phyloP scores from a whole-genome alignment of 1,140 invertebrate genomes.

The Fopius arisanus region DNA sequence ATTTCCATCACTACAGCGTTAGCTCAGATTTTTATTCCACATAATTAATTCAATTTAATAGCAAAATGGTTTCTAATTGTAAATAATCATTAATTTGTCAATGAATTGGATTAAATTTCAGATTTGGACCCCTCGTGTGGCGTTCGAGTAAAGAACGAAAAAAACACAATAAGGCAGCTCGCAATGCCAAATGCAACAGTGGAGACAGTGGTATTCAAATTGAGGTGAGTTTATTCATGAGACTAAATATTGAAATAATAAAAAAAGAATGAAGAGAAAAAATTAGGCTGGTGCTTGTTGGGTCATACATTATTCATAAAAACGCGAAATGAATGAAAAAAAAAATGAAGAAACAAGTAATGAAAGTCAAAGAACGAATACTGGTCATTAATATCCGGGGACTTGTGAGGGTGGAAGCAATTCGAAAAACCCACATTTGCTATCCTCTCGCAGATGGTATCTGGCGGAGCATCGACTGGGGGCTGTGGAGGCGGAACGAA shows the following conservation, averaged over 20 bases:
- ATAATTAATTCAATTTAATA: no score
- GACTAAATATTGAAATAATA: no score
- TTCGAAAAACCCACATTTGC: conserved; percentile 27
- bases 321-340: not conserved
- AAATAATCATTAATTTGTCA: not conserved
- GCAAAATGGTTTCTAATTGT: no score
- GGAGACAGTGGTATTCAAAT: conserved; percentile 80
- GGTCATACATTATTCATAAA: no score
- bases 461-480: conserved; percentile 61
- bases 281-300: no score
- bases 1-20: not conserved
- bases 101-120: conserved; percentile 43
- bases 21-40: no score
- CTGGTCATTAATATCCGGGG: not conserved
- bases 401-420: not conserved
- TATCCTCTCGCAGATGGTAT: conserved; percentile 64
- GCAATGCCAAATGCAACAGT: conserved; percentile 78
- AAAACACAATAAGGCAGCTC: conserved; percentile 72
- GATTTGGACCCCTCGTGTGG: conserved; percentile 77
- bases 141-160: conserved; percentile 76
- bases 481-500: conserved; percentile 59
- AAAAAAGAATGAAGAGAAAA: no score
- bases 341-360: conserved; percentile 9
- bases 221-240: conserved; percentile 60
- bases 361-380: not conserved